Evolutionary conservation across 30 jellyfish, hydroid and myxozoan genomes (phyloP), one percentile per base, ranked within the genome.

Genomic region (Sanderia malayensis): DNA sequence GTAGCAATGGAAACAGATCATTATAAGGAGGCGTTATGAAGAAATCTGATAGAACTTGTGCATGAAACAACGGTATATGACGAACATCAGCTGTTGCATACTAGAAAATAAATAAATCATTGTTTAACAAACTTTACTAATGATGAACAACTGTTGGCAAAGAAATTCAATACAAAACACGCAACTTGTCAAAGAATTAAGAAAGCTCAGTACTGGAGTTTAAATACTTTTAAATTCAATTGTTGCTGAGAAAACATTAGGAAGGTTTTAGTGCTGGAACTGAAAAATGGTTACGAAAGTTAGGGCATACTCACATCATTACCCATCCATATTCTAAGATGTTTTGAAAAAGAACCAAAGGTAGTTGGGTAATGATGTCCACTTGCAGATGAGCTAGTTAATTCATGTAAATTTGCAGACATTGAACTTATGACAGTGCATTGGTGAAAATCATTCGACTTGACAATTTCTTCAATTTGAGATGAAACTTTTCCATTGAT

Each of bases 291-390:
- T n/a, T n/a, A n/a, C n/a, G n/a, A n/a, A n/a, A n/a, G n/a, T n/a
- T n/a, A n/a, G n/a, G n/a, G n/a, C n/a, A n/a, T 13, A 27, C 61
- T 29, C 46, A 88, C 97, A 73, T 88, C 97, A 58, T 69, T 82
- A 27, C 67, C 71, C 95, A 88, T 88, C 97, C 97, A 88, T 27
- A 74, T 45, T 61, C 69, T 88, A 79, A 88, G 66, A 4, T 30
- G 18, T 37, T 71, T 49, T 26, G 88, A 58, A 20, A 75, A 78
- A 0, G 80, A 70, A 17, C 77, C 92, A 67, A 46, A 88, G 15
- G 61, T 63, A 31, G 45, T 27, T 6, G 28, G 59, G 22, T 20
- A n/a, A 9, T 70, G 74, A 9, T 70, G 74, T 6, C 15, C 52
- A 41, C 18, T 49, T 11, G 64, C 64, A 49, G 8, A 19, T 37